Evolutionary conservation across 2,888 invertebrate genomes (phyloP), one percentile per base, ranked within the genome.

Genomic region (Acrobasis suavella): DNA sequence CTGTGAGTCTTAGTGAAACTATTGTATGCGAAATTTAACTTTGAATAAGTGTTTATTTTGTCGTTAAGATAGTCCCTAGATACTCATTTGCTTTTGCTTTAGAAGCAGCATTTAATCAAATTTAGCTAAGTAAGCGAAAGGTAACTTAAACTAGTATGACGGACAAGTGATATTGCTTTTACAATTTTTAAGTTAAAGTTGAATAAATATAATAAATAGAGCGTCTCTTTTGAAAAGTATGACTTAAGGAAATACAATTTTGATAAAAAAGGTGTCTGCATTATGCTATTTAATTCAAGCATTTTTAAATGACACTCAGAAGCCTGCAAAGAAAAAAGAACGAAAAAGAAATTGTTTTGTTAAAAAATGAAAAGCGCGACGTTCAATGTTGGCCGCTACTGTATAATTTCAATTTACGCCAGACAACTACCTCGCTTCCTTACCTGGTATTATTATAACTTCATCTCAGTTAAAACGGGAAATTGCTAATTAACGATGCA

Each of bases 301-400:
- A 42, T 42, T 42, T 39, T 46, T 3, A 76, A 76, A 71, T 75
- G 77, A 77, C 73, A 55, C 17, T 15, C 37, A 55, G 46, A 46
- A 22, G 15, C 12, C 32, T 6, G 22, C 38, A 38, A 52, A 32
- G 46, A 49, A 14, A 17, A 58, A 60, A 56, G 49, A 54, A 54
- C 39, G 32, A 22, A n/a, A n/a, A 16, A n/a, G n/a, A 10, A 10
- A 10, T 37, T 59, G 49, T 22, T 59, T 59, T 37, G 22, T 42
- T 17, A 32, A 55, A 55, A 60, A 60, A 52, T 14, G 38, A 50
- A 51, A 22, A 51, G 16, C 12, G 39, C 42, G n/a, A 9, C 50
- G 49, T 49, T 37, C 32, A 14, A 32, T 39, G 22, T n/a, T 32
- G 58, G n/a, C 15, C 37, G 58, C 58, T 32, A 37, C 14, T 15